Conservation (phyloP, 1,140 invertebrate genomes). For the Ceratina australensis region DNA sequence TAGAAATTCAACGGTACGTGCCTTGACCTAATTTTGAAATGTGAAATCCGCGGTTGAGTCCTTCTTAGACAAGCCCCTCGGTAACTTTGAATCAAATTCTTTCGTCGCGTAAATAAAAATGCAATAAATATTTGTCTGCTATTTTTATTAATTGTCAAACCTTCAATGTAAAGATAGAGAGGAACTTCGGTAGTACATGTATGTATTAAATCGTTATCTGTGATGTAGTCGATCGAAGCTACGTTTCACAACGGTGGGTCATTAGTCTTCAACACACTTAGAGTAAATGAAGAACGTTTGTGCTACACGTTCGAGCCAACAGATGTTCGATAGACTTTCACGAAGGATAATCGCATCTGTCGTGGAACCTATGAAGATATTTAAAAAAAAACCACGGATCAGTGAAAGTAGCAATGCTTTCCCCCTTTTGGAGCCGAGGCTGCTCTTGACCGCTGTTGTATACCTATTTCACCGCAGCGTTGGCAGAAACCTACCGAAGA, state of each 20-base stretch:
- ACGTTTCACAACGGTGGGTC: not conserved
- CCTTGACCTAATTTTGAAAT: not conserved
- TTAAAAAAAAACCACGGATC: not conserved
- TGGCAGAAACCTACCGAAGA: conserved; percentile 1
- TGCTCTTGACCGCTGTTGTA: conserved; percentile 30
- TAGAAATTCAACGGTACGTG: not conserved
- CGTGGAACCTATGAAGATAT: not conserved
- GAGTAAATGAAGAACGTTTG: not conserved
- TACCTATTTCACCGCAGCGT: not conserved
- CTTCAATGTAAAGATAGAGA: not conserved
- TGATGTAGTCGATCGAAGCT: not conserved
- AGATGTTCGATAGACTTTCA: conserved; percentile 35
- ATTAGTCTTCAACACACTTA: not conserved
- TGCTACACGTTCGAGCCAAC: not conserved
- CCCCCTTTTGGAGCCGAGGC: conserved; percentile 8
- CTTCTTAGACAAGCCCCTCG: not conserved
- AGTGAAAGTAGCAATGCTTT: conserved; percentile 33
- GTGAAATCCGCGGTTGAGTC: not conserved
- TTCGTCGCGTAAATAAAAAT: not conserved
- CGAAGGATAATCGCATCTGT: conserved; percentile 1
- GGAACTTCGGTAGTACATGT: not conserved
- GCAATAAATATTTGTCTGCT: not conserved
- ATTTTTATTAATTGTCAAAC: not conserved
- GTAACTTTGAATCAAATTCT: not conserved
- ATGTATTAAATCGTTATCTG: not conserved